Percentiles rank a stretch among this genome's conserved stretches.
Evolutionary conservation across 2,888 invertebrate species (phyloP).

Genomic region (Dicycla oo): DNA sequence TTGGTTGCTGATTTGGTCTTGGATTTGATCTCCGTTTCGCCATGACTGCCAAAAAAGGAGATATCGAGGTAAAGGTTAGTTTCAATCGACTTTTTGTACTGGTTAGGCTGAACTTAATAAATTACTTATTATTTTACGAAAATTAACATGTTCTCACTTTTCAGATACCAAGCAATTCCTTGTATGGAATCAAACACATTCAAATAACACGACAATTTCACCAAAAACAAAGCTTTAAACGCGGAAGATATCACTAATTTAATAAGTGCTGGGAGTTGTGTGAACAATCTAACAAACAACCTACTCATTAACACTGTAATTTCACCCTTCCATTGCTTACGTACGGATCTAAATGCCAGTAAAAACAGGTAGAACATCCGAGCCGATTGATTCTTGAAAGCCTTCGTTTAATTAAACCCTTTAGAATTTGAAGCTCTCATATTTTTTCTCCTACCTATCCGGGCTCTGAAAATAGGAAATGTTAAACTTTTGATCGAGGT

Average conservation of each 20-base stretch:
- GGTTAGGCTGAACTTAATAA: neutral
- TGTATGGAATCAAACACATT: neutral
- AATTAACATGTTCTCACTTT: neutral
- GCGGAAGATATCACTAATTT: constrained; percentile 31
- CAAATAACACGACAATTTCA: constrained; percentile 1
- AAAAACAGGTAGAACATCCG: constrained; percentile 14
- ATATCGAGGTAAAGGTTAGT: neutral
- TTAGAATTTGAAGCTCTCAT: constrained; percentile 22
- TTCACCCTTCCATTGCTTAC: constrained; percentile 23
- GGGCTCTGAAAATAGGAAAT: constrained; percentile 8
- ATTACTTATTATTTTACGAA: neutral
- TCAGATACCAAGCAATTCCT: neutral
- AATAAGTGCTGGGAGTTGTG: constrained; percentile 26
- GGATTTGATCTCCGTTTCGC: neutral
- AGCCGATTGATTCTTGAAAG: constrained; percentile 42
- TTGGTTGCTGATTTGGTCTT: neutral
- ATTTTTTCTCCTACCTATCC: constrained; percentile 20
- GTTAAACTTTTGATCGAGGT: constrained; percentile 30
- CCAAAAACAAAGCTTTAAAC: constrained; percentile 12
- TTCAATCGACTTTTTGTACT: neutral
- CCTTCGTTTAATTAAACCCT: constrained; percentile 38
- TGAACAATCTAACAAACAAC: constrained; percentile 20
- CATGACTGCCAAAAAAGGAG: neutral
- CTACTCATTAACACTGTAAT: neutral
- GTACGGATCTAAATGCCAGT: constrained; percentile 6